Base-by-base conservation (phyloP, 2,797 vertebrate genomes). In the Serranus cabrilla region DNA sequence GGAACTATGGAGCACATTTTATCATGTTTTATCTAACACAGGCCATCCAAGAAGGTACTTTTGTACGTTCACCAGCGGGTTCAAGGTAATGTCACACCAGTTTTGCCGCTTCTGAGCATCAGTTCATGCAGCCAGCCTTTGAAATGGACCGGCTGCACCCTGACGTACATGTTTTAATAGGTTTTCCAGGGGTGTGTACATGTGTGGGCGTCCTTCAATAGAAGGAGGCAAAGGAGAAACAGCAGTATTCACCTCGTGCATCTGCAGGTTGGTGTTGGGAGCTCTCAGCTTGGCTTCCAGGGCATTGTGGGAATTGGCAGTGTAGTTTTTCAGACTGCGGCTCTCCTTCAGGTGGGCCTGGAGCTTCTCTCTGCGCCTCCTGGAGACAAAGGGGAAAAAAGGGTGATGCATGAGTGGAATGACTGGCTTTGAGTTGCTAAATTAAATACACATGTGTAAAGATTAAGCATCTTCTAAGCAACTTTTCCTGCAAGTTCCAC, bases 341-440 rank as follows among this genome's bases (percentile, higher is more conserved):
- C 86, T 94, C 72, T 96, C 95, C 80, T 95, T 96, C 87, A 95
- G 85, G 69, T 95, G 94, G 13, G 91, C 94, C 82, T 96, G 94
- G 49, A 96, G 92, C 81, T 96, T 96, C 89, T 95, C 93, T 47
- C 94, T 89, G 66, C 92, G 93, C 78, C 92, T 91, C 93, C 95
- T 96, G 1, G 21, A 60, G 39, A 77, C 23, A 52, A 25, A 62
- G 21, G 27, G 39, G 42, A 20, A 54, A 12, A 56, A 3, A 54
- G 5, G 20, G 45, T 14, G 27, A 52, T 14, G 25, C 1, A 60
- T 1, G 21, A 17, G 23, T 37, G 25, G 13, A 37, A 17, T 23
- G 27, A 27, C 3, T 27, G 27, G 27, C 27, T 27, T 27, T 27
- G 27, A 27, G 27, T 6, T 27, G 27, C 3, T 27, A 6, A 3